A percentile compares a stretch with the other conserved stretches of the same genome.
Evolutionary conservation across 2,888 invertebrate genomes (phyloP).

Genomic region (Drosophila longiperda): DNA sequence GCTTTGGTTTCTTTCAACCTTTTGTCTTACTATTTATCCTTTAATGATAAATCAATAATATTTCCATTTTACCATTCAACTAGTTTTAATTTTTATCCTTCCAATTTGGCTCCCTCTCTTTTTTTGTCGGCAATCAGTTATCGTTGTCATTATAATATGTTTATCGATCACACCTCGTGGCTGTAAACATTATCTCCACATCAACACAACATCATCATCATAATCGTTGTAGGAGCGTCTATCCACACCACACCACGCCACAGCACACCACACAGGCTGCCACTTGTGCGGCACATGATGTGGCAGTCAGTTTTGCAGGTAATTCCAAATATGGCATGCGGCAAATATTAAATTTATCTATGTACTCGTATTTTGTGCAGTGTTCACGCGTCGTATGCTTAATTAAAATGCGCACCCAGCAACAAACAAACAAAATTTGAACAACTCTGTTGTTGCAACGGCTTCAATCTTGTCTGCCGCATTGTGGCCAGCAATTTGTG

Average conservation of each 20-base stretch:
- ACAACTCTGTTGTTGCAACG: constrained; percentile 28
- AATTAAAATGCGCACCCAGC: constrained; percentile 63
- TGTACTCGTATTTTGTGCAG: constrained; percentile 26
- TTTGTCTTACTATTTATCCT: background rate
- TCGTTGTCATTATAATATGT: constrained; percentile 7
- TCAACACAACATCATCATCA: constrained; percentile 7
- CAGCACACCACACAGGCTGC: constrained; percentile 43
- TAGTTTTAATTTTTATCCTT: background rate
- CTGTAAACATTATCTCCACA: constrained; percentile 12
- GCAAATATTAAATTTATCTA: constrained; percentile 32
- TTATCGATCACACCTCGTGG: constrained; percentile 50
- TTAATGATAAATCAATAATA: background rate
- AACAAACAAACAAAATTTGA: constrained; percentile 9
- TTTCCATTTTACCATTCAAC: background rate
- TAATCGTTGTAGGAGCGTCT: constrained; percentile 25
- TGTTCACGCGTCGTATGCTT: constrained; percentile 61
- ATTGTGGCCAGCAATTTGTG: constrained; percentile 70
- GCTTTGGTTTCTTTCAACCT: background rate
- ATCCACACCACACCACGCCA: constrained; percentile 20
- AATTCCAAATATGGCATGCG: constrained; percentile 40
- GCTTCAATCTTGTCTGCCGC: constrained; percentile 45
- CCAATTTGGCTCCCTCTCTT: background rate
- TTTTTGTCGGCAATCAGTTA: background rate
- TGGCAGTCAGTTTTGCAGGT: constrained; percentile 35
- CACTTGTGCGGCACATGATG: constrained; percentile 35